Base-by-base conservation (phyloP, 1,140 invertebrate species). In the Drosophila setifemur region DNA sequence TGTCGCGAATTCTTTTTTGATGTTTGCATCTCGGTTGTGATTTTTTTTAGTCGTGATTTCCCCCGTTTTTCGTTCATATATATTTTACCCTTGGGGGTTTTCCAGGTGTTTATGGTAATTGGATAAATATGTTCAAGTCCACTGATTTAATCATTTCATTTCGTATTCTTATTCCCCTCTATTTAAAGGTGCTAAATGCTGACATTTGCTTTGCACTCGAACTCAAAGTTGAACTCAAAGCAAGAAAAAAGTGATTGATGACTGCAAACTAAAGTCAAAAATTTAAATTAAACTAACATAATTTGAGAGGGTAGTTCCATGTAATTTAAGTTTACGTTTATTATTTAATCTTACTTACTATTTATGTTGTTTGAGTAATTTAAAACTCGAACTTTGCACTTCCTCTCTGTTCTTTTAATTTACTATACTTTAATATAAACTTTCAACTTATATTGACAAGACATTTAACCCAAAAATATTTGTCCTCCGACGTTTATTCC, bases 21-120 rank as follows among this genome's bases (percentile, higher is more conserved):
- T 16, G 29, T 50, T 9, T 14, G 9, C 60, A 42, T 33, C 60
- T 35, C n/a, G n/a, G n/a, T n/a, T n/a, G n/a, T n/a, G n/a, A n/a
- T n/a, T n/a, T n/a, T n/a, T 43, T 57, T 67, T 4, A 11, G 43
- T 5, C 33, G 35, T 29, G 9, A 55, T 44, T 55, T 44, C 21
- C 33, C 7, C 16, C n/a, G 9, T 31, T n/a, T n/a, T n/a, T n/a
- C n/a, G n/a, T n/a, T n/a, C n/a, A n/a, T n/a, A n/a, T n/a, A n/a
- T n/a, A n/a, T n/a, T n/a, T n/a, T n/a, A n/a, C n/a, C n/a, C n/a
- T n/a, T n/a, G n/a, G n/a, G n/a, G n/a, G n/a, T n/a, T 16, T 53
- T 44, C 3, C n/a, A 31, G 6, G 9, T 26, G n/a, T 9, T 26
- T 21, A 9, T 55, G 37, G 12, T 52, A 35, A 57, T 57, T 44